Percentiles rank a stretch among this genome's conserved stretches.
Conservation (phyloP, 1,140 invertebrate genomes). For the Nautilus pompilius region DNA sequence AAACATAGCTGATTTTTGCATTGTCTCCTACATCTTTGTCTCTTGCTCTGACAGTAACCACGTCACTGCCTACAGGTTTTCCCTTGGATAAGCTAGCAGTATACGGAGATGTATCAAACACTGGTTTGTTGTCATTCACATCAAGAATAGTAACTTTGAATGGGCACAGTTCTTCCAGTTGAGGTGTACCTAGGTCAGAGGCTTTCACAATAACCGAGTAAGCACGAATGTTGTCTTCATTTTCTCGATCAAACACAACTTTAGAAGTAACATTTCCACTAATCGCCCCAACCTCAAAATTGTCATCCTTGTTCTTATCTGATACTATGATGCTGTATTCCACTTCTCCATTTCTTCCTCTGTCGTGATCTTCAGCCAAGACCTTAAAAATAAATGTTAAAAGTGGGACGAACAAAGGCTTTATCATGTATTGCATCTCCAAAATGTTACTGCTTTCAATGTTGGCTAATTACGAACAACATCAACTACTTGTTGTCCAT, state of each 20-base stretch:
- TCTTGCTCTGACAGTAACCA: constrained; percentile 68
- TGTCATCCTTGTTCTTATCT: background rate
- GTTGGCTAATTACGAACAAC: too few relatives aligned
- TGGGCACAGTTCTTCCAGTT: background rate
- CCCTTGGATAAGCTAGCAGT: constrained; percentile 64
- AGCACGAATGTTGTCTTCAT: background rate
- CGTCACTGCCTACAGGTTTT: constrained; percentile 20
- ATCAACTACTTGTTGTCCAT: too few relatives aligned
- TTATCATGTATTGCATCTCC: too few relatives aligned
- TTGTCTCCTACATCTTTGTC: constrained; percentile 89
- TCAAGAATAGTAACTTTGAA: constrained; percentile 73
- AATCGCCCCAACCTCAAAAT: background rate
- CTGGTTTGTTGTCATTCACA: constrained; percentile 87
- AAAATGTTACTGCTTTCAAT: too few relatives aligned
- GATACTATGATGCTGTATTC: constrained; percentile 16
- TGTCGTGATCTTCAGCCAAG: constrained; percentile 33
- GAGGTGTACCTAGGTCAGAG: background rate
- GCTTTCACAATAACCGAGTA: background rate
- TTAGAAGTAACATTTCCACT: background rate
- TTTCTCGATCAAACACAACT: too few relatives aligned
- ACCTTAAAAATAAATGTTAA: constrained; percentile 19
- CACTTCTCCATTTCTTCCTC: constrained; percentile 29
- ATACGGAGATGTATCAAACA: constrained; percentile 75
- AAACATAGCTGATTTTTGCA: constrained; percentile 76
- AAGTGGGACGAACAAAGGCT: background rate